A percentile compares a stretch with the other conserved stretches of the same genome.
Evolutionary conservation across 2,888 invertebrate genomes (phyloP).

Genomic region (Noctua pronuba): DNA sequence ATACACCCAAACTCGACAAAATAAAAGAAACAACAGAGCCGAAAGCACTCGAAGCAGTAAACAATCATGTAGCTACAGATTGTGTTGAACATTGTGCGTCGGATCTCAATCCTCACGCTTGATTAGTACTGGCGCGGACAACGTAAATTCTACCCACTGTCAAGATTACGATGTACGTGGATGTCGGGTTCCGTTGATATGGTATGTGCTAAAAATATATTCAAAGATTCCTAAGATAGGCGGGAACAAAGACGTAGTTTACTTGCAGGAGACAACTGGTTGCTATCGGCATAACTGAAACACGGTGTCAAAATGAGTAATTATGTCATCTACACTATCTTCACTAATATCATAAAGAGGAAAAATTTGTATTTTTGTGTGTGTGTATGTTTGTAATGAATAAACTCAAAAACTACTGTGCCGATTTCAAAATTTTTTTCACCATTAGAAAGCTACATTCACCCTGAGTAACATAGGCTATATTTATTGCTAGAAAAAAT

Average conservation of each 20-base stretch:
- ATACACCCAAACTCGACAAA: background rate
- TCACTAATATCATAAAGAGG: no score
- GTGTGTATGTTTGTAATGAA: no score
- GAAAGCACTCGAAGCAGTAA: constrained; percentile 9
- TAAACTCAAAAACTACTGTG: no score
- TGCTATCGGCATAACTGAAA: background rate
- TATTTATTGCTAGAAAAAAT: no score
- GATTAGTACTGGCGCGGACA: constrained; percentile 68
- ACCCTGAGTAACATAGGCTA: no score
- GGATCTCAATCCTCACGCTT: constrained; percentile 62
- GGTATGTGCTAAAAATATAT: constrained; percentile 26
- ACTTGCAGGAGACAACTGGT: background rate
- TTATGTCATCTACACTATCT: no score
- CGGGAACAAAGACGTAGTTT: background rate
- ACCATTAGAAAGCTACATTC: no score
- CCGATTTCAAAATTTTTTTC: no score
- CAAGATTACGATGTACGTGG: constrained; percentile 60
- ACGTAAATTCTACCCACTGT: constrained; percentile 67
- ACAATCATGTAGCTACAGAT: constrained; percentile 29
- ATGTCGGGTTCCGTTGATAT: constrained; percentile 36
- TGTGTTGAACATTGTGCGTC: constrained; percentile 41
- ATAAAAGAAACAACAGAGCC: background rate
- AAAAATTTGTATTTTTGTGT: no score
- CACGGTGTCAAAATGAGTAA: no score
- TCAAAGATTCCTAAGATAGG: background rate